phyloP scores from a whole-genome alignment of 1,140 invertebrate genomes.

The Lepidurus packardi region DNA sequence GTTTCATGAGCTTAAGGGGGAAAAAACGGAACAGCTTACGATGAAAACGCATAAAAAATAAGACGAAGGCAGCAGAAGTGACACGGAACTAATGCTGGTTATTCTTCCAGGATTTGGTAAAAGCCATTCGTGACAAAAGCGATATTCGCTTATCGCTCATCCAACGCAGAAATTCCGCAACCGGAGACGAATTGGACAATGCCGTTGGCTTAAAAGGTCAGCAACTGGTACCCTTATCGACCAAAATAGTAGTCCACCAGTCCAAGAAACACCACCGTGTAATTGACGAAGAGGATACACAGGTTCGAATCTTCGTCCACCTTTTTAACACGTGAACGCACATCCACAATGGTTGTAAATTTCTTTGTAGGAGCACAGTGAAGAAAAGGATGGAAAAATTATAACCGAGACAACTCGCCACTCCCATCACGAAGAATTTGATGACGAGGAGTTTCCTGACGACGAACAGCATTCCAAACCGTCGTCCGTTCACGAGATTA shows the following conservation, averaged over 20 bases:
- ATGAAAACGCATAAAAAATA: too few species aligned
- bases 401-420: slow-evolving; percentile 62
- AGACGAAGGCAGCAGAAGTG: too few species aligned
- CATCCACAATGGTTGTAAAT: not conserved
- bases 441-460: slow-evolving; percentile 60
- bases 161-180: slow-evolving; percentile 32
- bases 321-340: not conserved
- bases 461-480: slow-evolving; percentile 52
- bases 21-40: too few species aligned
- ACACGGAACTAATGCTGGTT: not conserved
- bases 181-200: slow-evolving; percentile 32
- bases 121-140: slow-evolving; percentile 37
- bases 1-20: too few species aligned
- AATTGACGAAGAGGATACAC: slow-evolving; percentile 74
- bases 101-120: slow-evolving; percentile 36
- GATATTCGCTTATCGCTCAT: slow-evolving; percentile 35
- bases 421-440: slow-evolving; percentile 67
- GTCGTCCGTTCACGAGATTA: slow-evolving; percentile 46
- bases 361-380: slow-evolving; percentile 38
- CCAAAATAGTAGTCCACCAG: slow-evolving; percentile 65
- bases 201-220: not conserved
- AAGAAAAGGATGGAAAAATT: slow-evolving; percentile 68
- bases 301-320: slow-evolving; percentile 41
- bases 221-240: slow-evolving; percentile 39
- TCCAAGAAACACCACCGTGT: slow-evolving; percentile 67